A percentile compares a stretch with the other conserved stretches of the same genome.
These are phyloP conservation scores for Agapornis canus DNA, from an alignment of 2,797 vertebrate genomes.

Conservation along the genomic window DNA sequence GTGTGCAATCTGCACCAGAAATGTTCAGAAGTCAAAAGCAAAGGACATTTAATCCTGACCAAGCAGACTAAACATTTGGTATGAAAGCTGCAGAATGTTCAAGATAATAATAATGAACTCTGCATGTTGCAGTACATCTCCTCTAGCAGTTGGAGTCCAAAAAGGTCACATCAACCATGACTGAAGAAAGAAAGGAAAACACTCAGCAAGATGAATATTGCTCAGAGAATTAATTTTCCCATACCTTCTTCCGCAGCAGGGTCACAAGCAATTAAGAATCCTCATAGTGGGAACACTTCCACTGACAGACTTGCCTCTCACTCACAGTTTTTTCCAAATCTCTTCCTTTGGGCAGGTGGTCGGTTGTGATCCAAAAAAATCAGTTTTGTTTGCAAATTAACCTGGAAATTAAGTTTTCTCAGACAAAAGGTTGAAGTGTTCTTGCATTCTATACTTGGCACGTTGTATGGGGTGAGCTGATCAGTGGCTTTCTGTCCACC, in stretches of 20 bases:
- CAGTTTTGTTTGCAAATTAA: not conserved
- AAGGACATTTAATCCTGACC: conserved; percentile 61
- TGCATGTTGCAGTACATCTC: conserved; percentile 44
- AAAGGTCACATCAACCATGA: conserved; percentile 36
- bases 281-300: not conserved
- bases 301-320: conserved; percentile 4
- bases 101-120: conserved; percentile 47
- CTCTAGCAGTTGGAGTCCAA: conserved; percentile 39
- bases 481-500: not conserved
- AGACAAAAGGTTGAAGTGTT: not conserved
- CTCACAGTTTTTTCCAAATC: not conserved
- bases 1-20: conserved; percentile 12
- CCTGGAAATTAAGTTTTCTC: not conserved
- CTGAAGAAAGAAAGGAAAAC: conserved; percentile 27
- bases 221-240: conserved; percentile 51
- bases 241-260: conserved; percentile 37
- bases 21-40: conserved; percentile 7
- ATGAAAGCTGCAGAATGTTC: conserved; percentile 42
- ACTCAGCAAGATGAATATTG: conserved; percentile 53
- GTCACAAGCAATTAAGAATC: conserved; percentile 48
- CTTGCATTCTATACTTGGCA: not conserved
- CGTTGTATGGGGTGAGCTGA: not conserved
- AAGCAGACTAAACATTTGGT: conserved; percentile 61
- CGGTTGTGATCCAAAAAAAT: not conserved
- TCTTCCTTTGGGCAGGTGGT: not conserved